phyloP scores from a whole-genome alignment of 1,140 invertebrate species.

The Microplitis mediator region DNA sequence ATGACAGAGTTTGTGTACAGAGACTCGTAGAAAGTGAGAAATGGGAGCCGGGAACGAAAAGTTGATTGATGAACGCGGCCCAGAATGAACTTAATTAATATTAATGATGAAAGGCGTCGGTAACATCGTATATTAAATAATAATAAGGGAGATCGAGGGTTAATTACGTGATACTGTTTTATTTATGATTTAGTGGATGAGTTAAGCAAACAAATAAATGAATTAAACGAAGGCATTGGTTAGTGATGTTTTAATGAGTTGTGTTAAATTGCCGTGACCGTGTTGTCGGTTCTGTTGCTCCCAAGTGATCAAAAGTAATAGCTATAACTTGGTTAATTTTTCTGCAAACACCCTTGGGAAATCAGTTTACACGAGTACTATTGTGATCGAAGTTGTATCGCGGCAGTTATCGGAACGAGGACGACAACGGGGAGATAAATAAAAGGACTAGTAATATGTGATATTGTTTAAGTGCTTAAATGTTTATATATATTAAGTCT shows the following conservation, averaged over 20 bases:
- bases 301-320: not conserved
- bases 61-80: not conserved
- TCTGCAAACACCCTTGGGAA: not conserved
- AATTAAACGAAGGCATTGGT: not conserved
- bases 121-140: not conserved
- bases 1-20: not conserved
- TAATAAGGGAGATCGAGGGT: not conserved
- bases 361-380: slow-evolving; percentile 3
- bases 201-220: not conserved
- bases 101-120: not conserved
- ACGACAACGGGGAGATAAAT: too few species aligned
- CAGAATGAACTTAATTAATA: not conserved
- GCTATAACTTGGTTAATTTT: slow-evolving; percentile 7
- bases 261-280: slow-evolving; percentile 3
- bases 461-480: too few species aligned
- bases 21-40: too few species aligned
- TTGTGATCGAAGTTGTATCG: not conserved
- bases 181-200: too few species aligned
- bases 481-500: too few species aligned
- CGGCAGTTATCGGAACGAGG: too few species aligned
- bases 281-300: not conserved
- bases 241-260: not conserved
- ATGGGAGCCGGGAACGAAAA: not conserved
- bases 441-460: too few species aligned
- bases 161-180: not conserved